Conservation (phyloP, 2,888 invertebrate genomes). For the Punctoribates punctum region DNA sequence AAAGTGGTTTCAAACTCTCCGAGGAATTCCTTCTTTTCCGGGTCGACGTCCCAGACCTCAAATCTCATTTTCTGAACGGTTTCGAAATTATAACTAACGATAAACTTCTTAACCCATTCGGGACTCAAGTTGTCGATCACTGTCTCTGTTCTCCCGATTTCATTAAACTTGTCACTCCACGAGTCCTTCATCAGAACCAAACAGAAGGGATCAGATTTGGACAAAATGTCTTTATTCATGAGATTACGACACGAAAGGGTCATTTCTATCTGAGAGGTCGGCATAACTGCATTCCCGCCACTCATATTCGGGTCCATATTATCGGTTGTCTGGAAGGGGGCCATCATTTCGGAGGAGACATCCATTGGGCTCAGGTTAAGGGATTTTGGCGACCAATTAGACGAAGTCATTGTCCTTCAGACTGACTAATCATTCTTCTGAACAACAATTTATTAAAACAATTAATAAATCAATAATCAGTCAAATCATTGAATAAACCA, state of each 20-base stretch:
- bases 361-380: not conserved
- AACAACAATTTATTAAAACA: not conserved
- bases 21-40: constrained; percentile 55
- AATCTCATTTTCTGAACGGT: constrained; percentile 60
- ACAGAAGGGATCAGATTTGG: constrained; percentile 61
- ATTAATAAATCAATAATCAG: not conserved
- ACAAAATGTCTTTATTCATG: constrained; percentile 57
- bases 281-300: constrained; percentile 47
- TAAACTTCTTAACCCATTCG: constrained; percentile 59
- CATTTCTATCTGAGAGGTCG: constrained; percentile 54
- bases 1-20: constrained; percentile 59
- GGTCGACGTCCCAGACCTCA: constrained; percentile 53
- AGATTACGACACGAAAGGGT: constrained; percentile 55
- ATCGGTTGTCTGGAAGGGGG: not conserved
- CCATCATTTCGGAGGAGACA: constrained; percentile 28
- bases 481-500: not conserved
- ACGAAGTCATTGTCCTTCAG: not conserved
- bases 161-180: constrained; percentile 51
- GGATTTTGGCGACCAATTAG: constrained; percentile 29
- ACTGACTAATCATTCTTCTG: not conserved
- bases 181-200: constrained; percentile 53
- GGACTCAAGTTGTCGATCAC: constrained; percentile 57
- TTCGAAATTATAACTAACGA: constrained; percentile 60
- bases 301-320: not conserved
- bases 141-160: constrained; percentile 56